Base-by-base conservation (phyloP, 1,140 invertebrate species). In the Polyergus mexicanus region DNA sequence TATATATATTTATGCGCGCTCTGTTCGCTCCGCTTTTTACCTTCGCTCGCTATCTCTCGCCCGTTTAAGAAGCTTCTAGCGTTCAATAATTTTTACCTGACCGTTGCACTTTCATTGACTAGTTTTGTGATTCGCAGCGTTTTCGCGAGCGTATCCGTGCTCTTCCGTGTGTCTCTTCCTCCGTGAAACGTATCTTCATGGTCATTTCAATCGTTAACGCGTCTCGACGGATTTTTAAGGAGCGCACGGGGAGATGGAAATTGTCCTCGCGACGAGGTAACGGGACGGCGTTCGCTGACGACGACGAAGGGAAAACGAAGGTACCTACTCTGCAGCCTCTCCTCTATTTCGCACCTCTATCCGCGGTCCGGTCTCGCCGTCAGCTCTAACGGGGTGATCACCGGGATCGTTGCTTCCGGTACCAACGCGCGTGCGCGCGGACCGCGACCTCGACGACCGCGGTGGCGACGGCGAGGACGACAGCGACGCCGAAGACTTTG, bases 71-170 rank as follows among this genome's bases (percentile, higher is more conserved):
- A 77, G 85, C 74, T 83, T 60, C 91, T 87, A 91, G 86, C 47
- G 47, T 51, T 92, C 92, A 92, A 92, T 94, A 91, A 94, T 91
- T 86, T 90, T 94, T 92, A 93, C 86, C 88, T 91, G 91, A 94
- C 93, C 91, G 94, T 95, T 95, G 94, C 94, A 95, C 94, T 95
- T 94, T 95, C 92, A 95, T 95, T 95, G 94, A 95, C 94, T 95
- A 95, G 94, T 94, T 95, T 94, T 93, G 93, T 94, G 93, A 90
- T 92, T 92, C 80, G 72, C 81, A 84, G 83, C 88, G 84, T 88
- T 71, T 87, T 83, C 88, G 87, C 88, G 88, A 86, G 83, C 71
- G 58, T 76, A 51, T 63, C 76, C 84, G 72, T 35, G 47, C 65
- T 60, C 72, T 44, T 75, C 62, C 56, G 7, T 35, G 28, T 80